Evolutionary conservation across 2,113 vertebrate species (phyloP).

Genomic region (Lamprotornis superbus): DNA sequence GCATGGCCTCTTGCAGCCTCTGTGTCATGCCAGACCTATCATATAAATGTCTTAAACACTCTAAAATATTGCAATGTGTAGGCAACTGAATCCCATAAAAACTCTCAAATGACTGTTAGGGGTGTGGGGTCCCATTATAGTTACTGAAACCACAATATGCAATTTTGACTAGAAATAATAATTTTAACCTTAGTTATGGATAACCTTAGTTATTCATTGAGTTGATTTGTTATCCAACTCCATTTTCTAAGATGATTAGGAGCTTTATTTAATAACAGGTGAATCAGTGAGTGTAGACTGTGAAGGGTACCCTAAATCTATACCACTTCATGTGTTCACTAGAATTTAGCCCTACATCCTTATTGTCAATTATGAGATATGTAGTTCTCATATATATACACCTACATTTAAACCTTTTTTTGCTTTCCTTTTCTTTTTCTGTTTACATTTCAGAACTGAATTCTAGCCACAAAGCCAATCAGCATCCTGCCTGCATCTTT

Average conservation of each 20-base stretch:
- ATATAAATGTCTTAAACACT: not conserved
- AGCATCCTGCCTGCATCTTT: not conserved
- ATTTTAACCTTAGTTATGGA: not conserved
- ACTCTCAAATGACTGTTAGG: not conserved
- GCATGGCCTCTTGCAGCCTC: not conserved
- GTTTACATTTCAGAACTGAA: not conserved
- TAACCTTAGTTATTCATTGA: not conserved
- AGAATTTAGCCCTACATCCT: not conserved
- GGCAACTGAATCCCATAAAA: not conserved
- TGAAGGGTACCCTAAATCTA: not conserved
- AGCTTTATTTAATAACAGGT: not conserved
- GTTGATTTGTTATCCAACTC: not conserved
- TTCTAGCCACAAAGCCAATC: not conserved
- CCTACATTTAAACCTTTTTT: not conserved
- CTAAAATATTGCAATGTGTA: not conserved
- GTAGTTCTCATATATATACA: not conserved
- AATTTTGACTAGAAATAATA: not conserved
- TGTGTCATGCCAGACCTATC: not conserved
- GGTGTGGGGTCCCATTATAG: not conserved
- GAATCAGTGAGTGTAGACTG: not conserved
- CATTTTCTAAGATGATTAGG: not conserved
- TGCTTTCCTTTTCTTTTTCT: not conserved
- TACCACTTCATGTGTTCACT: not conserved
- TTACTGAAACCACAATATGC: not conserved
- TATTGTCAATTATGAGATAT: not conserved